Base-by-base conservation (phyloP, 2,797 vertebrate genomes). In the Ctenopoma kingsleyae region DNA sequence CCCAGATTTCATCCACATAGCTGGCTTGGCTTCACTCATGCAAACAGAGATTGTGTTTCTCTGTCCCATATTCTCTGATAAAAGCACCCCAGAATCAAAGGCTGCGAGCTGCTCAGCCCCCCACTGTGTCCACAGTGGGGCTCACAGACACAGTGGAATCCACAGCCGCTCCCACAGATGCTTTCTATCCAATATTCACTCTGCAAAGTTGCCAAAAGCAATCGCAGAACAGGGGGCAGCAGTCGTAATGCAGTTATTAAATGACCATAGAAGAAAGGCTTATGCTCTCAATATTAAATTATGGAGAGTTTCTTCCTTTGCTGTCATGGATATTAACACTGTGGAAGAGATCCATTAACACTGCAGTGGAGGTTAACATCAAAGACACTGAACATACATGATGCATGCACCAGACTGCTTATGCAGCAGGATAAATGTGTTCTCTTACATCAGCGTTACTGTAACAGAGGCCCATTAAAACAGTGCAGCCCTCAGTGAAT, bases 21-120 rank as follows among this genome's bases (percentile, higher is more conserved):
- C 83, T 88, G 83, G 85, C 61, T 52, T 56, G 60, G 76, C 58
- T 75, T 78, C 17, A 56, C 56, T 86, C 62, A 38, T 48, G 80
- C 78, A 72, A 82, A 87, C 51, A 71, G 61, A 86, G 74, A 87
- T 79, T 82, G 81, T 48, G 77, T 57, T 78, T 86, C 72, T 82
- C 76, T 83, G 87, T 67, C 81, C 85, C 71, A 87, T 80, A 87
- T 86, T 86, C 70, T 76, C 64, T 80, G 84, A 90, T 90, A 84
- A 91, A 92, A 91, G 88, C 71, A 57, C 49, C 79, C 70, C 32
- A 61, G 74, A 83, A 89, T 90, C 89, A 90, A 91, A 91, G 85
- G 75, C 79, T 75, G 70, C 16, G 76, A 71, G 75, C 79, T 69
- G 68, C 77, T 51, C 43, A 3, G 49, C 71, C 65, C 76, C 81